Percentiles rank a stretch among this genome's conserved stretches.
Conservation (phyloP, 2,797 vertebrate genomes). For the Huso huso region DNA sequence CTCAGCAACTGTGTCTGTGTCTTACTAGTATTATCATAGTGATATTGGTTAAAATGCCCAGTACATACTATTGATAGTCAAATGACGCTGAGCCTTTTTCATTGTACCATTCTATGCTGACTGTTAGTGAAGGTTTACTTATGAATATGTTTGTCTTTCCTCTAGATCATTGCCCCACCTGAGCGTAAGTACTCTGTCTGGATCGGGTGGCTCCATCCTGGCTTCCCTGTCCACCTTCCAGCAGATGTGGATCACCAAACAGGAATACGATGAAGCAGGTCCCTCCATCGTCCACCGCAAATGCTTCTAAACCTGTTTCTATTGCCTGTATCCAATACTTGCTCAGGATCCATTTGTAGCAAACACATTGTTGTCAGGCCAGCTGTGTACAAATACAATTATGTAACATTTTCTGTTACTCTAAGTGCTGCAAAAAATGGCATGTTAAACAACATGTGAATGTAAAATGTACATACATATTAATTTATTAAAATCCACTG, state of each 20-base stretch:
- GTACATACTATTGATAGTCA: too few species aligned
- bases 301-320: constrained; percentile 88
- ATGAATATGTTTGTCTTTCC: constrained; percentile 15
- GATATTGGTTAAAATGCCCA: too few species aligned
- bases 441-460: constrained; percentile 77
- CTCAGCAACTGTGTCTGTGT: too few species aligned
- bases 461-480: constrained; percentile 94
- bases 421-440: constrained; percentile 44
- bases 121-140: too few species aligned
- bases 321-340: constrained; percentile 40
- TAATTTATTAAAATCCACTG: constrained; percentile 96
- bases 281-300: constrained; percentile 99
- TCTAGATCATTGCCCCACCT: constrained; percentile 94
- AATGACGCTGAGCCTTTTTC: too few species aligned
- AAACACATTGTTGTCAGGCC: constrained; percentile 62
- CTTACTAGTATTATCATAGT: too few species aligned
- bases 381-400: constrained; percentile 48
- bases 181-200: constrained; percentile 99
- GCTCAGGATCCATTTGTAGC: constrained; percentile 62
- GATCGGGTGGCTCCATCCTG: constrained; percentile 98
- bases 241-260: constrained; percentile 99
- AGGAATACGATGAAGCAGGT: constrained; percentile 97
- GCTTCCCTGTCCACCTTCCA: constrained; percentile 99
- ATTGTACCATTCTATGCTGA: too few species aligned
- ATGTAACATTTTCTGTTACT: constrained; percentile 34